phyloP scores from a whole-genome alignment of 2,113 vertebrate genomes.

The Pithys albifrons region DNA sequence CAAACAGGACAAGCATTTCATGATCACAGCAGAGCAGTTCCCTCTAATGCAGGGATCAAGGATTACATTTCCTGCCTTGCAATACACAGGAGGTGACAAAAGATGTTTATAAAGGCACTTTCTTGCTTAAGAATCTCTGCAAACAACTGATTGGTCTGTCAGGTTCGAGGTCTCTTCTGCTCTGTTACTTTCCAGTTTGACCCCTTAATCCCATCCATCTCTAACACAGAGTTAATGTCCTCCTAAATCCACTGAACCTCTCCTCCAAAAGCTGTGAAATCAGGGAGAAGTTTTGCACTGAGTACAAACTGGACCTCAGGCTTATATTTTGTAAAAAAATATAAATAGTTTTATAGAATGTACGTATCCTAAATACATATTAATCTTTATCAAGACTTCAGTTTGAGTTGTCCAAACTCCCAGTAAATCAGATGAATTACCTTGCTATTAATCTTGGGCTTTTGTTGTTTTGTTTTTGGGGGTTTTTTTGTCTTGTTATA shows the following conservation, averaged over 20 bases:
- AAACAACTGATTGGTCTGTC: conserved; percentile 11
- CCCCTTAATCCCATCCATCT: conserved; percentile 47
- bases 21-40: not conserved
- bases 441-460: not conserved
- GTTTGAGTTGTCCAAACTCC: not conserved
- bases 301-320: not conserved
- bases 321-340: not conserved
- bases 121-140: conserved; percentile 46
- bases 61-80: conserved; percentile 30
- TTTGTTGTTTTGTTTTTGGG: too few species aligned
- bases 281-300: not conserved
- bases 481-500: not conserved
- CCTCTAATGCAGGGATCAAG: not conserved
- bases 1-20: conserved; percentile 25
- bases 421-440: not conserved
- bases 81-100: conserved; percentile 10
- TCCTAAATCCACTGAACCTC: conserved; percentile 26
- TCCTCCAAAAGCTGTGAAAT: not conserved
- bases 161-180: not conserved
- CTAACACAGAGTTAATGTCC: not conserved
- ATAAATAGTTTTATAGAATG: not conserved
- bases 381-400: not conserved
- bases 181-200: conserved; percentile 46
- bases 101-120: conserved; percentile 42
- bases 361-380: not conserved